Evolutionary conservation across 1,140 invertebrate genomes (phyloP).

Genomic region (Chrysoperla carnea): DNA sequence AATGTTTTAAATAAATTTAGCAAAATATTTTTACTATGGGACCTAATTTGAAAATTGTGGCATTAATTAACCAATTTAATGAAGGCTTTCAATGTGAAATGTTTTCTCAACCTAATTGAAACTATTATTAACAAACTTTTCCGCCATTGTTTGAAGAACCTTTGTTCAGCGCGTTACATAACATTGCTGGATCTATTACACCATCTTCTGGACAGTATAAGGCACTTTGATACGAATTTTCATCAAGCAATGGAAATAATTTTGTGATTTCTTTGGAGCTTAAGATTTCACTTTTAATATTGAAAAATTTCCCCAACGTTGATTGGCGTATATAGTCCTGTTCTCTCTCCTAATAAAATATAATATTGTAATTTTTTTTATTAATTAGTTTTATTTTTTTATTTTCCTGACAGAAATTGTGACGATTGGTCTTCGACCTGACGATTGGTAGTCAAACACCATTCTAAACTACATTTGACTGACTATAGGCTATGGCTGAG

Average conservation of each 20-base stretch:
- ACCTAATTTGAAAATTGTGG: too few relatives aligned
- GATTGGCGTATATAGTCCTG: conserved; percentile 70
- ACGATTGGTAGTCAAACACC: too few relatives aligned
- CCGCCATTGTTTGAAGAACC: conserved; percentile 48
- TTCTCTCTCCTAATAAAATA: conserved; percentile 39
- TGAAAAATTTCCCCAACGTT: conserved; percentile 57
- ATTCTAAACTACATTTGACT: too few relatives aligned
- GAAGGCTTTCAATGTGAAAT: too few relatives aligned
- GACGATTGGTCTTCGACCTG: too few relatives aligned
- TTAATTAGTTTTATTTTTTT: too few relatives aligned
- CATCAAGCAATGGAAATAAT: conserved; percentile 63
- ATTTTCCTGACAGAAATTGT: too few relatives aligned
- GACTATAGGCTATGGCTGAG: too few relatives aligned
- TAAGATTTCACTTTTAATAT: conserved; percentile 55
- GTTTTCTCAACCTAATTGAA: too few relatives aligned
- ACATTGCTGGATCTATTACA: conserved; percentile 61
- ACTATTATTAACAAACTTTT: conserved; percentile 29
- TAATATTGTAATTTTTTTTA: background rate
- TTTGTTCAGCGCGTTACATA: conserved; percentile 54
- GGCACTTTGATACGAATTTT: conserved; percentile 49
- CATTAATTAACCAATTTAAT: too few relatives aligned
- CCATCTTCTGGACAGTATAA: conserved; percentile 70
- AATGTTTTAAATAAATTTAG: too few relatives aligned
- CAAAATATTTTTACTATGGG: too few relatives aligned
- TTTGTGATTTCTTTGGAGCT: conserved; percentile 51